Evolutionary conservation across 2,113 vertebrate species (phyloP).

Genomic region (Tetrax tetrax): DNA sequence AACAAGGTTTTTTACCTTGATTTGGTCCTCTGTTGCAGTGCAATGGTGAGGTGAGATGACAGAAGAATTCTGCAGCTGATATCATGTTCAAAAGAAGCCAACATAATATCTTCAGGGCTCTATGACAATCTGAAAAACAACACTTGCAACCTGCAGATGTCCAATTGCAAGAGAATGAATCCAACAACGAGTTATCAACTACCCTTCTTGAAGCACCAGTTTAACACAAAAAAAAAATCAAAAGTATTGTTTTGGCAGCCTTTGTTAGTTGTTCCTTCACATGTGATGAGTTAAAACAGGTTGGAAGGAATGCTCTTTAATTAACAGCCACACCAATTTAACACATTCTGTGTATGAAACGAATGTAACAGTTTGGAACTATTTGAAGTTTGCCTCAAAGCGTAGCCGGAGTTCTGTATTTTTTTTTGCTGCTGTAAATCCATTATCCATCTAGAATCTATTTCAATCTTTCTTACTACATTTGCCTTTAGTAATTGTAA

Average conservation of each 20-base stretch:
- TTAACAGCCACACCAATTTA: neutral
- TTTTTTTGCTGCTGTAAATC: neutral
- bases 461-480: neutral
- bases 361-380: neutral
- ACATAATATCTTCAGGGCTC: neutral
- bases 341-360: neutral
- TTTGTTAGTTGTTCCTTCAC: neutral
- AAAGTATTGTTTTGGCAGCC: neutral
- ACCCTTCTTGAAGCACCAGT: neutral
- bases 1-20: neutral
- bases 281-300: neutral
- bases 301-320: neutral
- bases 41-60: rapidly evolving
- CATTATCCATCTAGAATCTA: neutral
- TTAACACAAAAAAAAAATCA: neutral
- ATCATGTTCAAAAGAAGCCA: neutral
- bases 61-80: neutral
- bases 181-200: neutral
- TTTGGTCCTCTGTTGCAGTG: neutral
- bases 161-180: neutral
- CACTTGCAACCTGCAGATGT: neutral
- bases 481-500: neutral
- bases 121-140: neutral
- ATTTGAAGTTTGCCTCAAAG: neutral
- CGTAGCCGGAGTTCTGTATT: neutral